These are phyloP conservation scores for Campylomormyrus numenius DNA, from an alignment of 2,113 vertebrate species.

Conservation along the genomic window DNA sequence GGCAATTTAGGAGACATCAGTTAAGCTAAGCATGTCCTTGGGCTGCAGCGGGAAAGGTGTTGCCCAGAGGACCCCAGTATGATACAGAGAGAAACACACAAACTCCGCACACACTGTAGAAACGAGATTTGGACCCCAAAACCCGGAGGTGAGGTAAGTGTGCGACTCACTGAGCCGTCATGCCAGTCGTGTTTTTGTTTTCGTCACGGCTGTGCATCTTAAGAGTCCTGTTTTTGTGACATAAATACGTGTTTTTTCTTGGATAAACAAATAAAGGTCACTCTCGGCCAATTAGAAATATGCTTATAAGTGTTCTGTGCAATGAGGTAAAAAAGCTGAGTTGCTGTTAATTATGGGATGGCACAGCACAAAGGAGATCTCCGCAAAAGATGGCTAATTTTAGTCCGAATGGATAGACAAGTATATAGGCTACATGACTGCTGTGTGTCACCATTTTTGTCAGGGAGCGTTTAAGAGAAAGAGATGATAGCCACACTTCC, in stretches of 20 bases:
- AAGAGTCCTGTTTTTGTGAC: background rate
- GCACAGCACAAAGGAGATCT: background rate
- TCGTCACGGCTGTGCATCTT: background rate
- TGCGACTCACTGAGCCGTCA: background rate
- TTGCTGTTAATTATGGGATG: background rate
- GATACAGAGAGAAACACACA: background rate
- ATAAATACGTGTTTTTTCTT: background rate
- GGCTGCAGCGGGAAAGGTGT: background rate
- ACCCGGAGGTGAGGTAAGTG: background rate
- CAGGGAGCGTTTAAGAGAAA: background rate
- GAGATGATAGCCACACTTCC: background rate
- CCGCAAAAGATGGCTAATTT: background rate
- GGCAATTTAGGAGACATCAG: background rate
- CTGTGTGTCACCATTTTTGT: background rate
- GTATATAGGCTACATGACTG: background rate
- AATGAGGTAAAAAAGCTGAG: background rate
- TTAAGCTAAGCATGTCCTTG: background rate
- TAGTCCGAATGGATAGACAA: background rate
- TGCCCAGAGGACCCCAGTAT: background rate
- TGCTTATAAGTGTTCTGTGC: background rate
- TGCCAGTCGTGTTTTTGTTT: background rate
- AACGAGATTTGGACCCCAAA: background rate
- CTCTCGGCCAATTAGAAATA: background rate
- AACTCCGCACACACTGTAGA: background rate
- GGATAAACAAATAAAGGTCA: background rate